A percentile compares a stretch with the other conserved stretches of the same genome.
These are phyloP conservation scores for Drosophila paracracens DNA, from an alignment of 2,888 invertebrate genomes.

Conservation along the genomic window DNA sequence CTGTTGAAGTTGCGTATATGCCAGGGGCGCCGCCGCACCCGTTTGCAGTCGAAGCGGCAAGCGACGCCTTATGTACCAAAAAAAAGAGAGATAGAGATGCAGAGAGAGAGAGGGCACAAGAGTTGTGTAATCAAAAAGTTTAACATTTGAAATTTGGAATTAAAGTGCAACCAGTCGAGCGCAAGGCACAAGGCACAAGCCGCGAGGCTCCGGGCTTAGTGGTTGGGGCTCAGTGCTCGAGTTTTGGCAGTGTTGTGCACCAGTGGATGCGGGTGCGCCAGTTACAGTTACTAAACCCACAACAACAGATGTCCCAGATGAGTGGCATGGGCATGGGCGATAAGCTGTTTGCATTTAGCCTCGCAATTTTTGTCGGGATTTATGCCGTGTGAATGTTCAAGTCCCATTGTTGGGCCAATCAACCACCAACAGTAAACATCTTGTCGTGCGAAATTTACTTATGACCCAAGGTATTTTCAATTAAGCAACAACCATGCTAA, in stretches of 20 bases:
- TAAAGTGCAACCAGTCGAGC: conserved; percentile 32
- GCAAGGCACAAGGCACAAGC: conserved; percentile 6
- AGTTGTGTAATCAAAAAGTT: conserved; percentile 59
- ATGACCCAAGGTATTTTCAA: conserved; percentile 60
- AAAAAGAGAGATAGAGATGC: not conserved
- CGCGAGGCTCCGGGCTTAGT: not conserved
- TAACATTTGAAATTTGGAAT: conserved; percentile 55
- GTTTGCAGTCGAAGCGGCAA: conserved; percentile 8
- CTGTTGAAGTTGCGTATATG: conserved; percentile 61
- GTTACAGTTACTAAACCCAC: conserved; percentile 9
- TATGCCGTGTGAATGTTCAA: conserved; percentile 63
- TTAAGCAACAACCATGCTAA: conserved; percentile 54
- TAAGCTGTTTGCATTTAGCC: conserved; percentile 58
- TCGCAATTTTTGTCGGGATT: conserved; percentile 55
- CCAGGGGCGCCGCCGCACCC: conserved; percentile 31
- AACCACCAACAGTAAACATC: conserved; percentile 11
- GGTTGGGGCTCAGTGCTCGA: not conserved
- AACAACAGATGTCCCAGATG: conserved; percentile 31
- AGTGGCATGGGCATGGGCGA: conserved; percentile 41
- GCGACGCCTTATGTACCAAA: not conserved
- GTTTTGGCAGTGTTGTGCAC: not conserved
- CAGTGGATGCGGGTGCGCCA: conserved; percentile 13
- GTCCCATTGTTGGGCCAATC: conserved; percentile 57
- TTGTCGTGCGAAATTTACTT: conserved; percentile 58
- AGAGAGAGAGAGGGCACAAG: conserved; percentile 3